These are phyloP conservation scores for Salvelinus namaycush DNA, from an alignment of 2,113 vertebrate species.

Conservation along the genomic window DNA sequence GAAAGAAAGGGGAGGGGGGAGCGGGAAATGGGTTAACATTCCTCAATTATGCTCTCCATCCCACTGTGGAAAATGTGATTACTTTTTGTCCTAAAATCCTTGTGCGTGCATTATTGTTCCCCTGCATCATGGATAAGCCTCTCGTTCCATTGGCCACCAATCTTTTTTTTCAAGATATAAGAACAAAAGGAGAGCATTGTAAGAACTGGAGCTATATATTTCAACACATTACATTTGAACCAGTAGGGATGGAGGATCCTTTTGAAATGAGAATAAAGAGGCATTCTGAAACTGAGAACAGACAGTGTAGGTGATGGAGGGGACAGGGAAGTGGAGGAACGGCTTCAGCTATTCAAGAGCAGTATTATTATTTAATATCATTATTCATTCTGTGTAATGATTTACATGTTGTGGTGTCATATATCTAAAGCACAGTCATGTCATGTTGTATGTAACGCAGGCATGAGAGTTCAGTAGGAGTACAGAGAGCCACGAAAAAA, in stretches of 20 bases:
- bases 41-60: slow-evolving; percentile 58
- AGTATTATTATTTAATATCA: no score
- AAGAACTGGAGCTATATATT: slow-evolving; percentile 42
- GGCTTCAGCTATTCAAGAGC: no score
- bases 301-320: neutral
- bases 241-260: neutral
- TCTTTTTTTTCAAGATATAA: slow-evolving; percentile 38
- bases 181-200: slow-evolving; percentile 46
- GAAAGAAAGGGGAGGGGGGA: slow-evolving; percentile 31
- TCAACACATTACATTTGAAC: neutral
- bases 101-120: slow-evolving; percentile 54
- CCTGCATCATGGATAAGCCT: slow-evolving; percentile 56
- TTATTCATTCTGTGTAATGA: no score
- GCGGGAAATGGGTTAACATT: slow-evolving; percentile 48
- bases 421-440: no score
- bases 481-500: no score
- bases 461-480: no score
- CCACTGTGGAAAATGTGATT: slow-evolving; percentile 74
- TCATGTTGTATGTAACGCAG: no score
- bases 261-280: slow-evolving; percentile 16
- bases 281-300: neutral
- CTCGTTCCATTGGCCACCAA: slow-evolving; percentile 40
- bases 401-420: no score
- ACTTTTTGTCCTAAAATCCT: slow-evolving; percentile 67
- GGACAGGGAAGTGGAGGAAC: neutral